Evolutionary conservation across 1,140 invertebrate species (phyloP).

Genomic region (Drosophila teissieri): DNA sequence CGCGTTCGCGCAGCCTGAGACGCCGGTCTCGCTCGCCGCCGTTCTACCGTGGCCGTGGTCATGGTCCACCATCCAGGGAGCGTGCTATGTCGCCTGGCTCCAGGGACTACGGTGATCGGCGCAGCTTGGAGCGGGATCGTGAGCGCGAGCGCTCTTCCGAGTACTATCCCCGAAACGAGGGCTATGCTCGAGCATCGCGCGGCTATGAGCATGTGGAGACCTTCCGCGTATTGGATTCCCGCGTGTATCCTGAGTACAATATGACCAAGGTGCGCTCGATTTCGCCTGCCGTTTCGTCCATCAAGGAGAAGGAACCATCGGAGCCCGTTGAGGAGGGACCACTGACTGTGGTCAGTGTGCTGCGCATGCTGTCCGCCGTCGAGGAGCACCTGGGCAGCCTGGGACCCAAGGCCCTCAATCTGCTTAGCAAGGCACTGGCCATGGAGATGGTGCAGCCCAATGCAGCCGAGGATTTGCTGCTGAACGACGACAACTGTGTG

Average conservation of each 20-base stretch:
- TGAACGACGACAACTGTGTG: conserved; percentile 89
- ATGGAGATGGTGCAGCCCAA: conserved; percentile 89
- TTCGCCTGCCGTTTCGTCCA: conserved; percentile 26
- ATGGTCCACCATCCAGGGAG: conserved; percentile 1
- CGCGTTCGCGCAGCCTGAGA: conserved; percentile 23
- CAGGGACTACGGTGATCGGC: conserved; percentile 9
- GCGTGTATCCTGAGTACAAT: conserved; percentile 64
- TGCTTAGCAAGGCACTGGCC: conserved; percentile 90
- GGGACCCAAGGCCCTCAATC: conserved; percentile 90
- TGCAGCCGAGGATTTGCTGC: conserved; percentile 90
- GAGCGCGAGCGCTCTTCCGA: conserved; percentile 46
- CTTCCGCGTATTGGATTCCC: conserved; percentile 64
- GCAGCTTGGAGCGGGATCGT: conserved; percentile 36
- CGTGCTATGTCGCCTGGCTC: not conserved
- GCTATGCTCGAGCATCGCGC: conserved; percentile 32
- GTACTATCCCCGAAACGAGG: conserved; percentile 23
- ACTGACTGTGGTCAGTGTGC: conserved; percentile 88
- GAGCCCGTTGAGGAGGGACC: conserved; percentile 71
- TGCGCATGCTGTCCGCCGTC: conserved; percentile 90
- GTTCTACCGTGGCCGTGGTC: conserved; percentile 24
- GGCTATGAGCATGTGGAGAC: conserved; percentile 45
- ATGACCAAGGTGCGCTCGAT: conserved; percentile 31
- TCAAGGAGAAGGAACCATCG: conserved; percentile 31
- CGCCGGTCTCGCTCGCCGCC: conserved; percentile 30
- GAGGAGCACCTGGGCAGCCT: conserved; percentile 92